phyloP scores from a whole-genome alignment of 1,140 invertebrate genomes.

The Drosophila parabipectinata region DNA sequence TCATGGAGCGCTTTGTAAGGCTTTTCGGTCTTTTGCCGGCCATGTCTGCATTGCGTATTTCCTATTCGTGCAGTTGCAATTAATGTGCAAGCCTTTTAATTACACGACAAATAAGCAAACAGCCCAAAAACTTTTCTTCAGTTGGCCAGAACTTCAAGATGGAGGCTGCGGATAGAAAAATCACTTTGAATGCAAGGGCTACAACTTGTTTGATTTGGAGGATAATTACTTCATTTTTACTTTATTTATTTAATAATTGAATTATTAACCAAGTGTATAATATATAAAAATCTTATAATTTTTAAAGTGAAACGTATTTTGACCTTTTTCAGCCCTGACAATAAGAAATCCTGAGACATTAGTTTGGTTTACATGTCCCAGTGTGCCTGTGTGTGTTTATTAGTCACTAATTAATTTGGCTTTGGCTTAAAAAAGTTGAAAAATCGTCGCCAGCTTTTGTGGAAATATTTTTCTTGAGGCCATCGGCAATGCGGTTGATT shows the following conservation, averaged over 20 bases:
- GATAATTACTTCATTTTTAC: background rate
- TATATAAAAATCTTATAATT: background rate
- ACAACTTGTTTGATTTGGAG: background rate
- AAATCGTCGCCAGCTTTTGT: constrained; percentile 50
- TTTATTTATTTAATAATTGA: background rate
- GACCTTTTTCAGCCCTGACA: constrained; percentile 34
- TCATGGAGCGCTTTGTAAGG: constrained; percentile 73
- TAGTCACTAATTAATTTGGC: constrained; percentile 68
- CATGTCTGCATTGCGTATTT: constrained; percentile 74
- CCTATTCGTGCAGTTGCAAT: constrained; percentile 70
- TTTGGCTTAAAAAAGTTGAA: constrained; percentile 56
- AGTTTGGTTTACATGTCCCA: constrained; percentile 24
- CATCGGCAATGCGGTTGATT: constrained; percentile 53
- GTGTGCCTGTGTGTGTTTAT: constrained; percentile 20
- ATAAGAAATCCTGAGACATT: constrained; percentile 10
- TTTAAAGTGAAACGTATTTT: background rate
- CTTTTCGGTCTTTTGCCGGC: constrained; percentile 36
- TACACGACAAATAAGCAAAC: constrained; percentile 78
- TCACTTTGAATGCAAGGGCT: constrained; percentile 31
- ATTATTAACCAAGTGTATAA: background rate
- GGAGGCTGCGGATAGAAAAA: constrained; percentile 30
- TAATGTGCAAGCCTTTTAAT: constrained; percentile 79
- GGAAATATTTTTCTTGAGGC: constrained; percentile 28
- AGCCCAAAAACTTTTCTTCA: constrained; percentile 61
- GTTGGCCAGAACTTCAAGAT: constrained; percentile 45